phyloP scores from a whole-genome alignment of 2,797 vertebrate genomes.

The Sebastes kiyomatsui region DNA sequence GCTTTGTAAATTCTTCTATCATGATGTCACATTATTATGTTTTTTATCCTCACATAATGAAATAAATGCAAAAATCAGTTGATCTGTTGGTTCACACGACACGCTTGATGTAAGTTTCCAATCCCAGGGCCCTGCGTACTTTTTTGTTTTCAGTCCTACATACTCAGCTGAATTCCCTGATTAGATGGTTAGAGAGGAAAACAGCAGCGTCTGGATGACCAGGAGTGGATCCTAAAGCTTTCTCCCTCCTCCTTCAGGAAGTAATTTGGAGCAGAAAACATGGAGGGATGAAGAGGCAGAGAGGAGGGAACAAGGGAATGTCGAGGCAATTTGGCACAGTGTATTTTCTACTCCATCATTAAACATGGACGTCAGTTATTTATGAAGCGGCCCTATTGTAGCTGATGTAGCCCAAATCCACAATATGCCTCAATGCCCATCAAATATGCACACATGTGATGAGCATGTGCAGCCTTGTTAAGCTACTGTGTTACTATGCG shows the following conservation, averaged over 20 bases:
- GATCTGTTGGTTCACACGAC: neutral
- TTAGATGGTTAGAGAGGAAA: slow-evolving; percentile 33
- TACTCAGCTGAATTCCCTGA: slow-evolving; percentile 35
- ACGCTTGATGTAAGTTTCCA: neutral
- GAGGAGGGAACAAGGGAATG: slow-evolving; percentile 30
- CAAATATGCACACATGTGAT: neutral
- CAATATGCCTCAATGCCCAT: neutral
- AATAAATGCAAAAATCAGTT: neutral
- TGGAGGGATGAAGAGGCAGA: slow-evolving; percentile 18
- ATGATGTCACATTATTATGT: neutral
- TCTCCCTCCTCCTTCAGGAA: slow-evolving; percentile 36
- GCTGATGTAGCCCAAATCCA: slow-evolving; percentile 12
- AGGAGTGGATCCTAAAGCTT: slow-evolving; percentile 23
- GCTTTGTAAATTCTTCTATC: neutral
- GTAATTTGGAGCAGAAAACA: slow-evolving; percentile 50
- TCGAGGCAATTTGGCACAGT: slow-evolving; percentile 37
- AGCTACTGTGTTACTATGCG: neutral
- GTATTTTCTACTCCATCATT: slow-evolving; percentile 54
- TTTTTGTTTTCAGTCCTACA: slow-evolving; percentile 19
- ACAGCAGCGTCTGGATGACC: slow-evolving; percentile 34
- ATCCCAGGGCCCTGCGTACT: neutral
- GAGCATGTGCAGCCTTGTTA: neutral
- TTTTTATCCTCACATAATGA: neutral
- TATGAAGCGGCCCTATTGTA: slow-evolving; percentile 8
- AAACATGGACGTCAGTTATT: slow-evolving; percentile 52